Evolutionary conservation across 1,140 invertebrate species (phyloP), one percentile per base, ranked within the genome.

Genomic region (Anoplolepis gracilipes): DNA sequence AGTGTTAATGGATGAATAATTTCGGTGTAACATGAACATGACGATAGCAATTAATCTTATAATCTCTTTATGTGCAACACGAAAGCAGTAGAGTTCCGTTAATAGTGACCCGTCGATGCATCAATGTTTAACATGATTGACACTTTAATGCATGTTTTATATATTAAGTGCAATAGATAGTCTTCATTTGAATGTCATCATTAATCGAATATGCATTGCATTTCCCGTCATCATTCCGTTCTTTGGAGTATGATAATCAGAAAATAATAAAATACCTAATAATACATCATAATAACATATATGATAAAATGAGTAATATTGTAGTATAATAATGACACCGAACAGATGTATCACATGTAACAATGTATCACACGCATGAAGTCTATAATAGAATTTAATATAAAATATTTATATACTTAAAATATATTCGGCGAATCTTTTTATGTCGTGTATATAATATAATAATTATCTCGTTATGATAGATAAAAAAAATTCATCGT

Each of bases 81-180:
- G 7, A 57, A 75, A 57, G 36, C 22, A 53, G 13, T 73, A 73
- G 30, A 19, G 61, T 76, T 64, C 7, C 28, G 7, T 64, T 62
- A 30, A 36, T 76, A 19, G 49, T 39, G 36, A 19, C 30, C 25
- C 36, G 28, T 64, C 25, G n/a, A 76, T 76, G 57, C 36, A 76
- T 42, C 25, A 76, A 76, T 76, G 55, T 76, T 76, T 76, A 61
- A 57, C 36, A 73, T 57, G 22, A 55, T 59, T 25, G 36, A 62
- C 30, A 42, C 42, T 46, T 77, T 77, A 77, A 62, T 64, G 75
- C 59, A 77, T 77, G 75, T 46, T 77, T 64, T 13, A 25, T 57
- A 73, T 73, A 25, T 77, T 42, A 42, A 77, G 16, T 46, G 13
- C 6, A 42, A 64, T 42, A 25, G 2, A 77, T 42, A 42, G 11